These are phyloP conservation scores for Rhegmatorhina hoffmannsi DNA, from an alignment of 2,113 vertebrate species.

Conservation along the genomic window DNA sequence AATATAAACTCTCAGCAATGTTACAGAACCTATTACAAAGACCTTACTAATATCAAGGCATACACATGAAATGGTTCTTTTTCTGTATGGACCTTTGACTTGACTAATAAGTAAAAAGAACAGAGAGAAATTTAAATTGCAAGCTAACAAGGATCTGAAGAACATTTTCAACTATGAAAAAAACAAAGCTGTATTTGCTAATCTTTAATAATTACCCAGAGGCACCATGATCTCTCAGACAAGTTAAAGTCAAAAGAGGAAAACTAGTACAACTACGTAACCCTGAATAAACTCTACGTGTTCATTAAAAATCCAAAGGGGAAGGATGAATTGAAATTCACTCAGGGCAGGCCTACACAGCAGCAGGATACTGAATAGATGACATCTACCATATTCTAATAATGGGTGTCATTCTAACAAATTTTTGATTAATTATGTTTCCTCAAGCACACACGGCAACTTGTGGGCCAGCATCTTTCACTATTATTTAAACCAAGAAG, in stretches of 20 bases:
- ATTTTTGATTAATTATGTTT: not conserved
- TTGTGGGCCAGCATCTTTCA: not conserved
- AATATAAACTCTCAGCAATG: not conserved
- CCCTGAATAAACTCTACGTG: not conserved
- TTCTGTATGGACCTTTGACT: not conserved
- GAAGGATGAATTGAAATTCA: not conserved
- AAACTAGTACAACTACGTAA: not conserved
- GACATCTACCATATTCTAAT: not conserved
- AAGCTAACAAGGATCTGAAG: not conserved
- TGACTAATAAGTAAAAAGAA: not conserved
- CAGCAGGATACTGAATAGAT: not conserved
- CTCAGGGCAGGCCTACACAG: not conserved
- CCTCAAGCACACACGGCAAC: not conserved
- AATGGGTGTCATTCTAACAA: not conserved
- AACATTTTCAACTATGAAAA: not conserved
- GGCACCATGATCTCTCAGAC: not conserved
- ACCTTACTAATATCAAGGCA: not conserved
- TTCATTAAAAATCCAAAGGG: not conserved
- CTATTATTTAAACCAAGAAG: not conserved
- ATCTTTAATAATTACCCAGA: slow-evolving; percentile 40
- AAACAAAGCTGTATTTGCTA: not conserved
- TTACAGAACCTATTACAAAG: not conserved
- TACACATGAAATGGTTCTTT: not conserved
- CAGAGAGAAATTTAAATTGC: not conserved
- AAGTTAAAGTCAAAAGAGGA: not conserved